phyloP scores from a whole-genome alignment of 2,797 vertebrate genomes.

The Todus mexicanus region DNA sequence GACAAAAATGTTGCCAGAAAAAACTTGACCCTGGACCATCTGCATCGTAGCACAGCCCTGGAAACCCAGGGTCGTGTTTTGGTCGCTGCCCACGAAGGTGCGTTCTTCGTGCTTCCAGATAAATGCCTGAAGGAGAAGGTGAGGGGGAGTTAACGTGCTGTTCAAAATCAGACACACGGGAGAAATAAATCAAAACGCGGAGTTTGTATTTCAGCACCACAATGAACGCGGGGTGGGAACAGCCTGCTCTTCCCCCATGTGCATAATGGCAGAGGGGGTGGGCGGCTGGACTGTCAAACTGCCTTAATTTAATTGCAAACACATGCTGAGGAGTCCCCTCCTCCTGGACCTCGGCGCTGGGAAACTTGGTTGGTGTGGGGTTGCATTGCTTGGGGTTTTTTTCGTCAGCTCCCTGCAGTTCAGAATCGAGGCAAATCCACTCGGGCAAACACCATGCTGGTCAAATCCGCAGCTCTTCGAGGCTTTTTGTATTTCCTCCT shows the following conservation, averaged over 20 bases:
- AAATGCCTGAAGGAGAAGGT: not conserved
- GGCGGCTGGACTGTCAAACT: slow-evolving; percentile 61
- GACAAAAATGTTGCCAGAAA: not conserved
- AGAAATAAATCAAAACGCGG: not conserved
- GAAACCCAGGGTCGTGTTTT: not conserved
- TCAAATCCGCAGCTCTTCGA: not conserved
- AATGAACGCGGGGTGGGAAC: not conserved
- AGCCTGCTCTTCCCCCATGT: not conserved
- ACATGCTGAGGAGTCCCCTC: slow-evolving; percentile 71
- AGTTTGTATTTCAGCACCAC: not conserved
- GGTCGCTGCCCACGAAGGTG: not conserved
- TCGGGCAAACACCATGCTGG: slow-evolving; percentile 62
- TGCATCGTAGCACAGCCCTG: not conserved
- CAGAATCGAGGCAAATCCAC: slow-evolving; percentile 40
- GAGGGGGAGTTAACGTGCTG: not conserved
- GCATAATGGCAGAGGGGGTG: slow-evolving; percentile 36
- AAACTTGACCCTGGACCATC: not conserved
- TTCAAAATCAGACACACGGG: not conserved
- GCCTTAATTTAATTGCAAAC: slow-evolving; percentile 73
- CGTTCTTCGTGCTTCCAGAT: not conserved
- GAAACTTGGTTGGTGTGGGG: not conserved
- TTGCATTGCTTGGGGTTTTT: not conserved
- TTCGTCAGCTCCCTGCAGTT: slow-evolving; percentile 53
- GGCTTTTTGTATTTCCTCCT: slow-evolving; percentile 57
- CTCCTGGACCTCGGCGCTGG: slow-evolving; percentile 63